Base-by-base conservation (phyloP, 2,797 vertebrate genomes). In the Notolepis coatsorum region DNA sequence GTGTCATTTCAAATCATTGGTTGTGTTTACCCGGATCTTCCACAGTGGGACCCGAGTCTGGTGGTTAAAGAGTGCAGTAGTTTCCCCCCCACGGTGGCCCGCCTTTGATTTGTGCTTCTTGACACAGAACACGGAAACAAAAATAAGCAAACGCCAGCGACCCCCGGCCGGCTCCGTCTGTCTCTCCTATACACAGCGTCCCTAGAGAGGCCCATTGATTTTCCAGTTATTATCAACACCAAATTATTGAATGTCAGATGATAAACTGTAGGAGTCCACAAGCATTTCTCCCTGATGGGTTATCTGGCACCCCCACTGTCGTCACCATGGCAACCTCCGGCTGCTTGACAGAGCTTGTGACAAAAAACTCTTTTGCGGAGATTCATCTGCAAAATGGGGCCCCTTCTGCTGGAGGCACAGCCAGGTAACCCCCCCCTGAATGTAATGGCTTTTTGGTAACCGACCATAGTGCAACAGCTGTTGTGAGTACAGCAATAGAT, bases 241-340 rank as follows among this genome's bases (percentile, higher is more conserved):
- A 93, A 95, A 95, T 95, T 94, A 96, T 94, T 91, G 93, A 94
- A 94, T 91, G 91, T 92, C 90, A 90, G 91, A 93, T 94, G 93
- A 96, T 94, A 90, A 94, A 93, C 89, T 93, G 92, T 90, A 83
- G 84, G 88, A 89, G 87, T 87, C 92, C 85, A 85, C 85, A 81
- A 92, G 90, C 88, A 90, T 90, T 92, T 93, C 89, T 91, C 89
- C 80, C 89, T 85, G 80, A 92, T 84, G 88, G 90, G 87, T 89
- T 93, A 89, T 87, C 88, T 84, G 88, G 88, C n/a, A n/a, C n/a
- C 82, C 12, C 50, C 64, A 1, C 7, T 45, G 2, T 0, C 2
- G 88, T 95, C 91, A 86, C 93, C 85, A 35, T 93, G 85, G 93
- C 84, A 94, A 95, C 90, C 4, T 30, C 24, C 63, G 51, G 65